phyloP scores from a whole-genome alignment of 1,140 invertebrate genomes.

The Gryon sp. region DNA sequence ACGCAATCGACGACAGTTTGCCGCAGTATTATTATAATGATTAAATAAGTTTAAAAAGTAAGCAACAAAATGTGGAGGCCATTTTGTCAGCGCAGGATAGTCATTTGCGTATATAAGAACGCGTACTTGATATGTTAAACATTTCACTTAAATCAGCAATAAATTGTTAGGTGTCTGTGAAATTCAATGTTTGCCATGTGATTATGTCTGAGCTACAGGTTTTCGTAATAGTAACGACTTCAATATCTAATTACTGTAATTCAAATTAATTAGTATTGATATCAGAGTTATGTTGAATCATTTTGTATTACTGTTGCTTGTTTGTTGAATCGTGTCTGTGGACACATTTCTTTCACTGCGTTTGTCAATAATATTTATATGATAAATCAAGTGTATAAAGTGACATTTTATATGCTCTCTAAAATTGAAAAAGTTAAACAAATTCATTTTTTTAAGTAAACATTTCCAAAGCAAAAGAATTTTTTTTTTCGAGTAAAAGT shows the following conservation, averaged over 20 bases:
- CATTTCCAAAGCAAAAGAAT: too few species aligned
- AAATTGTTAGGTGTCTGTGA: constrained; percentile 28
- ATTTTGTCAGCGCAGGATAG: constrained; percentile 15
- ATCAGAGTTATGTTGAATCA: too few species aligned
- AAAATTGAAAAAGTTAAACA: too few species aligned
- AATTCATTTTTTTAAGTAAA: too few species aligned
- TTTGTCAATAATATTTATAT: too few species aligned
- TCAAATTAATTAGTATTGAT: constrained; percentile 2
- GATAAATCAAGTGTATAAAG: too few species aligned
- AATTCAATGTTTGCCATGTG: constrained; percentile 14
- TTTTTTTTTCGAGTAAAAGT: too few species aligned
- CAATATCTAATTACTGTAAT: constrained; percentile 16
- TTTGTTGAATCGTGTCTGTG: too few species aligned
- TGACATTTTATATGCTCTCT: too few species aligned
- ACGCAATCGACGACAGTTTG: not conserved
- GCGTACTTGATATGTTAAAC: constrained; percentile 21
- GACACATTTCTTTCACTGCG: too few species aligned
- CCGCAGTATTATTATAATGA: constrained; percentile 15
- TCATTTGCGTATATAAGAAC: constrained; percentile 17
- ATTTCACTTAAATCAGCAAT: constrained; percentile 32
- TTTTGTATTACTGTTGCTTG: too few species aligned
- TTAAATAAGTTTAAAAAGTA: constrained; percentile 31
- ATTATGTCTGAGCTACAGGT: not conserved
- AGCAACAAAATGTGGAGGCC: constrained; percentile 23
- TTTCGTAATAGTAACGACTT: constrained; percentile 18